phyloP scores from a whole-genome alignment of 2,113 vertebrate species.

The Galbula dea region DNA sequence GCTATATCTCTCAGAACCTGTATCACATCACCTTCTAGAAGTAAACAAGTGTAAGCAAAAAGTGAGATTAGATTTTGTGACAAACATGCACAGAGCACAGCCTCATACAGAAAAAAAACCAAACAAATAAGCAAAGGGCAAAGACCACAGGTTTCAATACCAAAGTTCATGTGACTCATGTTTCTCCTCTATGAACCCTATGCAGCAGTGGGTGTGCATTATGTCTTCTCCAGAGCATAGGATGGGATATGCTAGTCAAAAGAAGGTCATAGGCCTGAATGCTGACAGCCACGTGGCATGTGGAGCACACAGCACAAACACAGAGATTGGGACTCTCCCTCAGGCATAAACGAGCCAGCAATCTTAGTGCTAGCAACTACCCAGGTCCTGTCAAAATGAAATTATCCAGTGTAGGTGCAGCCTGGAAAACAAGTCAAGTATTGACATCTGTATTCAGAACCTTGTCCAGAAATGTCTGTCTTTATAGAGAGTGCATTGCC shows the following conservation, averaged over 20 bases:
- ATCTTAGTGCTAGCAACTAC: not conserved
- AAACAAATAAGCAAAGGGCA: constrained; percentile 21
- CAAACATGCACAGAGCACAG: not conserved
- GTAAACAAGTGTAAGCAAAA: not conserved
- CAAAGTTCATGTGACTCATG: not conserved
- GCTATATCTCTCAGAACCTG: not conserved
- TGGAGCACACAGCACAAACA: not conserved
- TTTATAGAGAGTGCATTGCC: accelerated
- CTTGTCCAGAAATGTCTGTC: not conserved
- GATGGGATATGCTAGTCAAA: not conserved
- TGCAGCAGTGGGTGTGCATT: not conserved
- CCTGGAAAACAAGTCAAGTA: not conserved
- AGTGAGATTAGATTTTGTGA: not conserved
- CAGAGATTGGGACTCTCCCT: not conserved
- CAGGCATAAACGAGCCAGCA: not conserved
- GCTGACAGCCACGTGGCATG: not conserved
- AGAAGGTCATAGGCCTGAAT: not conserved
- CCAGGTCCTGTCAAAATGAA: not conserved
- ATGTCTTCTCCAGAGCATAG: not conserved
- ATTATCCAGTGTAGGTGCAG: not conserved
- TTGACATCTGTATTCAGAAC: not conserved
- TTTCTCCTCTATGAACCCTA: not conserved
- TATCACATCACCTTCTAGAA: not conserved
- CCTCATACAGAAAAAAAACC: not conserved
- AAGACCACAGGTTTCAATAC: not conserved